A percentile compares a stretch with the other conserved stretches of the same genome.
These are phyloP conservation scores for Cyprinus carpio DNA, from an alignment of 2,113 vertebrate genomes.

Conservation along the genomic window DNA sequence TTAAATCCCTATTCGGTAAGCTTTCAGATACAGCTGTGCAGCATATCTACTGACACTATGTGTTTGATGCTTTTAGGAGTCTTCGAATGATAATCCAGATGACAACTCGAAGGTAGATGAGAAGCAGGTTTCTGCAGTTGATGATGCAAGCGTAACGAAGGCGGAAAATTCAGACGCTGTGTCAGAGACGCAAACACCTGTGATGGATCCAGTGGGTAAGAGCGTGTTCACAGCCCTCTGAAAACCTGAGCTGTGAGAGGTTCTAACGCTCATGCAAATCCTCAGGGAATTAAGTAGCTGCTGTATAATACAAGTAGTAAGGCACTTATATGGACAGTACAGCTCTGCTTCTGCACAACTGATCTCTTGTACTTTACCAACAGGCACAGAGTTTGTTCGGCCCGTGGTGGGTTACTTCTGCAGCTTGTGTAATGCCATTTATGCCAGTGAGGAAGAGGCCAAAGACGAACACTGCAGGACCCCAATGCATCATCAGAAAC, in stretches of 20 bases:
- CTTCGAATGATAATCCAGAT: slow-evolving; percentile 13
- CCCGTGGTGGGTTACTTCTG: slow-evolving; percentile 76
- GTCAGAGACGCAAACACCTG: slow-evolving; percentile 71
- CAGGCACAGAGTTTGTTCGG: slow-evolving; percentile 72
- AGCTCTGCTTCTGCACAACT: neutral
- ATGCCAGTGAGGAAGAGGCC: slow-evolving; percentile 72
- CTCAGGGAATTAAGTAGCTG: neutral
- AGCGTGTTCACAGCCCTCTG: neutral
- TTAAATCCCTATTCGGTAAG: neutral
- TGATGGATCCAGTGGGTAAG: slow-evolving; percentile 84
- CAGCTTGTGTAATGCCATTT: slow-evolving; percentile 73
- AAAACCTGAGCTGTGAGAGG: neutral
- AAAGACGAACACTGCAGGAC: slow-evolving; percentile 74
- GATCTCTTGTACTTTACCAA: slow-evolving; percentile 13
- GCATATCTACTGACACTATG: no score
- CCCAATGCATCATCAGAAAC: slow-evolving; percentile 67
- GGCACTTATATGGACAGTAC: neutral
- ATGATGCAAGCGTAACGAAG: neutral
- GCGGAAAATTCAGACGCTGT: neutral
- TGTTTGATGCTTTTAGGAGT: slow-evolving; percentile 16
- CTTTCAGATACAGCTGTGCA: neutral
- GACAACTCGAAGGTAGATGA: neutral
- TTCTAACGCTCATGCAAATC: neutral
- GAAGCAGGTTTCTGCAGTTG: neutral
- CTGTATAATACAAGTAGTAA: neutral